Evolutionary conservation across 2,113 vertebrate genomes (phyloP), one percentile per base, ranked within the genome.

Genomic region (Herpetotheres cachinnans): DNA sequence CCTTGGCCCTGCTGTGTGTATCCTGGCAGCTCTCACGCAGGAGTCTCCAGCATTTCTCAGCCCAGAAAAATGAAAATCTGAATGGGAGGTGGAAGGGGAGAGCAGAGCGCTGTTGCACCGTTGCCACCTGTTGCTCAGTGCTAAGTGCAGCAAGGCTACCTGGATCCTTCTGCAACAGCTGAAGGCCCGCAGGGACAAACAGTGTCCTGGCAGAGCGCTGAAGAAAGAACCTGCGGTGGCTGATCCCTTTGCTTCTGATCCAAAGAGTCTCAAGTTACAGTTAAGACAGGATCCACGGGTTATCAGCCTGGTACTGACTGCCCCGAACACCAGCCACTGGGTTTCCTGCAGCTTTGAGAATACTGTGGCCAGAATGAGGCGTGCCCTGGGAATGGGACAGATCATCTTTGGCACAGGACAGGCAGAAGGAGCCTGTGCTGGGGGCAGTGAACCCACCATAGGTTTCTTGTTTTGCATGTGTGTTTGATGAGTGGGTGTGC

Each of bases 1-100:
- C 78, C 66, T 65, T 2, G 0, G 40, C 38, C 17, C 32, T 50
- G 47, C 78, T n/a, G 24, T 0, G 0, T 17, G 26, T 55, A 58
- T 49, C 30, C 46, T 3, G 0, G 49, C 62, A 52, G 62, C 52
- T 59, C 42, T 21, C 7, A 14, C 26, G 29, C 13, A 16, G 22
- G 11, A 25, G 25, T 7, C 27, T 49, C 66, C 42, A 30, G 52
- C 50, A 42, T 70, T 76, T 79, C 46, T 83, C 15, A 59, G 16
- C 20, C 24, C 55, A 74, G 46, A 47, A 65, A 17, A 70, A 26
- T 24, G 5, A 58, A 52, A 71, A 40, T 50, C 8, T 50, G 40
- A 16, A 5, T 16, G 46, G 55, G 20, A 76, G 36, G 49, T 1
- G 1, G 59, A 62, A 92, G 21, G 50, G 34, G 17, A 66, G 52